Evolutionary conservation across 2,888 invertebrate genomes (phyloP).

Genomic region (Cryptocephalus moraei): DNA sequence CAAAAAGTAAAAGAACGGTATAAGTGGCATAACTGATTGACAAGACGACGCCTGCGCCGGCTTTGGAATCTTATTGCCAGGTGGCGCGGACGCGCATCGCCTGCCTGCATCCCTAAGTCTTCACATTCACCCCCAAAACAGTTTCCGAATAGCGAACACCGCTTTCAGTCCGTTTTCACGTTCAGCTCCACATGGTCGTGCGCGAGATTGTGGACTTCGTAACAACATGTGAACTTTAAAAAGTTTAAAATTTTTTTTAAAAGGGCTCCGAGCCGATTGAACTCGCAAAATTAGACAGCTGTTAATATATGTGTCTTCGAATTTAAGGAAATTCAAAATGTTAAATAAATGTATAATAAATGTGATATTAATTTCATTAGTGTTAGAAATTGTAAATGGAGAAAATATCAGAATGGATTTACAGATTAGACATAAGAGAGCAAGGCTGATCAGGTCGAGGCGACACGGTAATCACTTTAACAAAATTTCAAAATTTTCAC

Average conservation of each 20-base stretch:
- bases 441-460: slow-evolving; percentile 30
- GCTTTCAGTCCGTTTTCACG: slow-evolving; percentile 16
- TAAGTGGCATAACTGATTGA: slow-evolving; percentile 17
- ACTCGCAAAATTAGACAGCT: no score
- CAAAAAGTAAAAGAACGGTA: slow-evolving; percentile 12
- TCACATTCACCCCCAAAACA: slow-evolving; percentile 29
- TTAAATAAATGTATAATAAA: slow-evolving; percentile 9
- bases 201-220: slow-evolving; percentile 5
- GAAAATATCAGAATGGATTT: slow-evolving; percentile 4
- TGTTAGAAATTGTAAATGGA: slow-evolving; percentile 11
- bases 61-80: slow-evolving; percentile 35
- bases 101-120: slow-evolving; percentile 25
- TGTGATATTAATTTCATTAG: slow-evolving; percentile 16
- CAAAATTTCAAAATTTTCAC: slow-evolving; percentile 10
- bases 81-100: slow-evolving; percentile 33
- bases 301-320: slow-evolving; percentile 3
- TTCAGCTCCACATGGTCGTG: slow-evolving; percentile 9
- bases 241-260: neutral
- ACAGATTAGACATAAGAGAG: slow-evolving; percentile 41
- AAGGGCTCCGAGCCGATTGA: neutral
- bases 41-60: slow-evolving; percentile 23
- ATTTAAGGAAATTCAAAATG: slow-evolving; percentile 7
- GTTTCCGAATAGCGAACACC: slow-evolving; percentile 21
- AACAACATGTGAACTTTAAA: neutral
- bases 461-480: slow-evolving; percentile 19